Evolutionary conservation across 2,888 invertebrate species (phyloP).

Genomic region (Morpho achilles): DNA sequence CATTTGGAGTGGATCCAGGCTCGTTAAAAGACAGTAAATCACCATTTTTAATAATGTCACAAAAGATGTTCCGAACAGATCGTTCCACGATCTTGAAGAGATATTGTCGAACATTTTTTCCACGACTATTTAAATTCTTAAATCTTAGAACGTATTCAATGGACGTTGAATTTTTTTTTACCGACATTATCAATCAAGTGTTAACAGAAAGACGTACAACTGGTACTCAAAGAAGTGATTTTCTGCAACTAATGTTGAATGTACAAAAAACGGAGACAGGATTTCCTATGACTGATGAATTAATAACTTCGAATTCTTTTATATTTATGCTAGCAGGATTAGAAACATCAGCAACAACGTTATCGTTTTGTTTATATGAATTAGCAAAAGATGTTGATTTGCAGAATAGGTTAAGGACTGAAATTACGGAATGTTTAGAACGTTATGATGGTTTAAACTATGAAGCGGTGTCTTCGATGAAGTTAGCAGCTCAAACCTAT

Average conservation of each 20-base stretch:
- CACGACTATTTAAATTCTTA: slow-evolving; percentile 60
- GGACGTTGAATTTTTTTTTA: slow-evolving; percentile 65
- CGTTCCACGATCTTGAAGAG: slow-evolving; percentile 58
- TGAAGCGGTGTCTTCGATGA: slow-evolving; percentile 62
- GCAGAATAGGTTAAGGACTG: slow-evolving; percentile 53
- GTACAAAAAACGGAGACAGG: slow-evolving; percentile 56
- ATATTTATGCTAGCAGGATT: slow-evolving; percentile 74
- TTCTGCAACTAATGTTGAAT: slow-evolving; percentile 70
- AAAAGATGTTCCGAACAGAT: slow-evolving; percentile 66
- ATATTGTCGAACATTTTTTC: slow-evolving; percentile 65
- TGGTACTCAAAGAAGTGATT: slow-evolving; percentile 57
- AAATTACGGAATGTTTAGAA: slow-evolving; percentile 54
- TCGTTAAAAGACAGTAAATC: slow-evolving; percentile 59
- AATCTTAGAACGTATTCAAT: slow-evolving; percentile 63
- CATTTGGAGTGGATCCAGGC: slow-evolving; percentile 67
- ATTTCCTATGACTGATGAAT: slow-evolving; percentile 65
- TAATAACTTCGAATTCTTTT: slow-evolving; percentile 73
- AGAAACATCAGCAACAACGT: slow-evolving; percentile 65
- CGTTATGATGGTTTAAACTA: slow-evolving; percentile 54
- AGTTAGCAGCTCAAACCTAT: slow-evolving; percentile 48
- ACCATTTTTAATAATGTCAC: slow-evolving; percentile 66
- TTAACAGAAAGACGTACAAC: slow-evolving; percentile 54
- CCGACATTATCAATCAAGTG: slow-evolving; percentile 61
- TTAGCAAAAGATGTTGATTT: slow-evolving; percentile 59
- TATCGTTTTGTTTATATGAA: slow-evolving; percentile 69